Percentiles rank a stretch among this genome's conserved stretches.
These are phyloP conservation scores for Maniola hyperantus DNA, from an alignment of 2,888 invertebrate genomes.

Conservation along the genomic window DNA sequence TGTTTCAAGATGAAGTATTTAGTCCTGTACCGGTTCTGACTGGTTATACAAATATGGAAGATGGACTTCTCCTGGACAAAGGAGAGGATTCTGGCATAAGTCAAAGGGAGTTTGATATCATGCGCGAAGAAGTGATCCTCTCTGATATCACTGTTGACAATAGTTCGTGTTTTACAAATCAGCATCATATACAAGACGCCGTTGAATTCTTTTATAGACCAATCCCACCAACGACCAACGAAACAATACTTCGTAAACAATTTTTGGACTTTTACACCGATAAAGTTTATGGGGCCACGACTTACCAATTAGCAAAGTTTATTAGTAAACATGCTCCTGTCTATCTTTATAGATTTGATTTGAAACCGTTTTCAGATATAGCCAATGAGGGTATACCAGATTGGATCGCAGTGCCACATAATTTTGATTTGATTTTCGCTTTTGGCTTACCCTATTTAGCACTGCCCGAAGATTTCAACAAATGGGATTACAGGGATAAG, in stretches of 20 bases:
- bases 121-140: constrained; percentile 84
- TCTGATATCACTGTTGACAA: constrained; percentile 83
- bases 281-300: constrained; percentile 88
- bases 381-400: constrained; percentile 86
- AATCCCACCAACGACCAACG: constrained; percentile 84
- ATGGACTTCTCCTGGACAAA: constrained; percentile 85
- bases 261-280: constrained; percentile 89
- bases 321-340: constrained; percentile 84
- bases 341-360: constrained; percentile 89
- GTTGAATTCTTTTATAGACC: constrained; percentile 90
- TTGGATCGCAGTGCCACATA: constrained; percentile 91
- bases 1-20: constrained; percentile 84
- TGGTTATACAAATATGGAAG: constrained; percentile 93
- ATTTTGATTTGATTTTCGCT: constrained; percentile 90
- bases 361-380: constrained; percentile 85
- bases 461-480: constrained; percentile 79
- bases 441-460: constrained; percentile 91
- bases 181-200: constrained; percentile 86
- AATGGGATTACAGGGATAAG: constrained; percentile 91
- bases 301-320: constrained; percentile 86
- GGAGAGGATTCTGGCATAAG: constrained; percentile 83
- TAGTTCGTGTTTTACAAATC: constrained; percentile 84
- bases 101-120: constrained; percentile 82
- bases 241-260: constrained; percentile 83
- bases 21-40: constrained; percentile 87